phyloP scores from a whole-genome alignment of 1,140 invertebrate genomes.

The Drosophila chauvacae region DNA sequence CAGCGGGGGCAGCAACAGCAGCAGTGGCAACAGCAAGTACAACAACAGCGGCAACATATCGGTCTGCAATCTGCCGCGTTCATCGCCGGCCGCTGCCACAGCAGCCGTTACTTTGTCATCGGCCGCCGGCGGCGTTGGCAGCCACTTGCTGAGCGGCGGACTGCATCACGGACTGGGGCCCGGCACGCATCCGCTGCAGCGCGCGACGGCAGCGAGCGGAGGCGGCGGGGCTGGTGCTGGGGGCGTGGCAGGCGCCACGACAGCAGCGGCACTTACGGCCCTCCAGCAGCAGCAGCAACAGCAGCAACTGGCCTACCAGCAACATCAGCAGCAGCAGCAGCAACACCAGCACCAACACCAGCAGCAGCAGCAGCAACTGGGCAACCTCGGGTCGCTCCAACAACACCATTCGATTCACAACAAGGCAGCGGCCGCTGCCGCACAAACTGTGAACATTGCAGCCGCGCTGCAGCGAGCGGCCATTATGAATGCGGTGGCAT shows the following conservation, averaged over 20 bases:
- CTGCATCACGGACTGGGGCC: conserved; percentile 69
- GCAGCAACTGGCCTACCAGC: conserved; percentile 49
- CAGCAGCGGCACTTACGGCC: conserved; percentile 46
- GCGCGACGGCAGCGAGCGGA: conserved; percentile 65
- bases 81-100: conserved; percentile 81
- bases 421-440: conserved; percentile 55
- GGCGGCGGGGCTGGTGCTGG: conserved; percentile 61
- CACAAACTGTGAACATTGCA: conserved; percentile 62
- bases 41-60: conserved; percentile 59
- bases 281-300: conserved; percentile 61
- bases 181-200: conserved; percentile 69
- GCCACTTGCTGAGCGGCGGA: conserved; percentile 54
- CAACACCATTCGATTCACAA: conserved; percentile 52
- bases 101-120: conserved; percentile 79
- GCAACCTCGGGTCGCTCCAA: conserved; percentile 48
- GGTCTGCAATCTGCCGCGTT: conserved; percentile 80
- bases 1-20: conserved; percentile 18
- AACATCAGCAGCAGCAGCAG: conserved; percentile 31
- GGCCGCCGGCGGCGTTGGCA: conserved; percentile 64
- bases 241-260: conserved; percentile 56
- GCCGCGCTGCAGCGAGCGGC: conserved; percentile 71
- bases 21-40: conserved; percentile 29
- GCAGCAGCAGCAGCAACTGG: conserved; percentile 52
- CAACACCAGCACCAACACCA: conserved; percentile 37
- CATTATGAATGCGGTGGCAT: conserved; percentile 84